Evolutionary conservation across 2,113 vertebrate species (phyloP), one percentile per base, ranked within the genome.

Genomic region (Himantopus leucocephalus): DNA sequence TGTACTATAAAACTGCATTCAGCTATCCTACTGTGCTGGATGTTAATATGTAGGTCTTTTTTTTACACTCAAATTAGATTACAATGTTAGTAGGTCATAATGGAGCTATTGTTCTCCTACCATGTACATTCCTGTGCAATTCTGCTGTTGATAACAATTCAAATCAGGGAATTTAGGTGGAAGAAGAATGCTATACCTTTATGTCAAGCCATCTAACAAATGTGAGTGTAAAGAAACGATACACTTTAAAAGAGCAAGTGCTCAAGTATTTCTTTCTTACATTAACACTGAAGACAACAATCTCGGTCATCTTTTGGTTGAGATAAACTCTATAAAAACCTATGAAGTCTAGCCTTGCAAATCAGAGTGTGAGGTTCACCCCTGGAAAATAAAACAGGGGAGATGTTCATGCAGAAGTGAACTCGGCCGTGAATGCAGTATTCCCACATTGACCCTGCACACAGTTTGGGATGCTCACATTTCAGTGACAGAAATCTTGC

Each of bases 81-180:
- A 96, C 62, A 85, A 30, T 92, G 91, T 91, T 90, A 97, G 92
- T 95, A 90, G 91, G 92, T 94, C 87, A 95, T 55, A 95, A 95
- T 88, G 58, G 77, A 92, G 47, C 62, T 90, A 95, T 94, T 96
- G 92, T 97, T 95, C 86, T 82, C 66, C 63, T 39, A 82, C 72
- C 41, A 35, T 50, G 50, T 52, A 70, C 66, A 29, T 71, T 92
- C 58, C 70, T 55, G 45, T 76, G 66, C 45, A 82, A 20, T 88
- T 94, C 91, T 91, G 59, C n/a, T 90, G 37, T 71, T 91, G 86
- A 85, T 89, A 96, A 92, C 83, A 72, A 88, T 41, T 88, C 39
- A 72, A 84, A 77, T 68, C 55, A 35, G 52, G 45, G 52, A 92
- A 88, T 82, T 92, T 43, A 73, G 26, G 45, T 72, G 81, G 56